Evolutionary conservation across 1,140 invertebrate species (phyloP), one percentile per base, ranked within the genome.

Genomic region (Drosophila miranda): DNA sequence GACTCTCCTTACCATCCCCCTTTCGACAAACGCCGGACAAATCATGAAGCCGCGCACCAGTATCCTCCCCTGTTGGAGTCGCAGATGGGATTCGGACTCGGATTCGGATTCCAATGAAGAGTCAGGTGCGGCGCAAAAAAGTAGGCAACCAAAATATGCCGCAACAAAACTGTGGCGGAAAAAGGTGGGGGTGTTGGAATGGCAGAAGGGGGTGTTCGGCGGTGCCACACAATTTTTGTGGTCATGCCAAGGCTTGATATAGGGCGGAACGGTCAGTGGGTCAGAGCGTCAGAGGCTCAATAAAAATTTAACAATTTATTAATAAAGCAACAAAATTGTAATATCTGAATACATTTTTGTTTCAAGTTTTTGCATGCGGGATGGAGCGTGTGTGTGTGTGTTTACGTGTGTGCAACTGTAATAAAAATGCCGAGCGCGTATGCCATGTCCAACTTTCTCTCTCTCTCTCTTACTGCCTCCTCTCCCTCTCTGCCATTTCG

Each of bases 341-440:
- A 68, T 69, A 68, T 68, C 26, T 68, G 26, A 51, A 69, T 69
- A 68, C 34, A 69, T 68, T 69, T 56, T 49, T 3, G 19, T 11
- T 43, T 6, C 34, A 44, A 51, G 56, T 68, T 49, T 68, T 67
- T 34, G 26, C 46, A 30, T 46, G 48, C 9, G 42, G 11, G 0
- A 34, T 34, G 26, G 13, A 6, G 23, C 8, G 13, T 6, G 13
- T 9, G 16, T 41, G 51, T 19, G 8, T 34, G 8, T 54, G 19
- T 16, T 14, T 13, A 42, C 4, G 28, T 11, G 38, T 13, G 23
- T 42, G 21, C 46, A 66, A 56, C 60, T 49, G 79, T 56, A 74
- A 81, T 82, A 75, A 78, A 79, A 72, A 70, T 75, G 64, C 70
- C 77, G 66, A 56, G 46, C 66, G 56, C 75, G 64, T 70, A 23